Conservation (phyloP, 2,113 vertebrate genomes). For the Sorex fumeus region DNA sequence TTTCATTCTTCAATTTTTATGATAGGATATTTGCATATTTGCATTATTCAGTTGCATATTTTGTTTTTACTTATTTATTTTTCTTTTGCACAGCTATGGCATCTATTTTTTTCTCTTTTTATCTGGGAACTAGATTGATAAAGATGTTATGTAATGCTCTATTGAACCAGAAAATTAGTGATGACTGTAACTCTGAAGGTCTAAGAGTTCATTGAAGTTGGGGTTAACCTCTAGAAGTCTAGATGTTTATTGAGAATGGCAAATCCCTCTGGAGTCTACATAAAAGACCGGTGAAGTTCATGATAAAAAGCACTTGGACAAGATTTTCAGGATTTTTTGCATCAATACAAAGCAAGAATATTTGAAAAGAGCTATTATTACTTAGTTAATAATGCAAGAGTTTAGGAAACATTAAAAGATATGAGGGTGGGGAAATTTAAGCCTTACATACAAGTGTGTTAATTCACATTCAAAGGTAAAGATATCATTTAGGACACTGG, state of each 20-base stretch:
- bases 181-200: slow-evolving; percentile 53
- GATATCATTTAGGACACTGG: no score
- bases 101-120: slow-evolving; percentile 10
- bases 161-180: slow-evolving; percentile 67
- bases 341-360: background rate
- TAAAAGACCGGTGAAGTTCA: slow-evolving; percentile 42
- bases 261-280: background rate
- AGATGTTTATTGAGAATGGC: background rate
- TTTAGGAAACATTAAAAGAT: slow-evolving; percentile 23
- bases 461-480: background rate
- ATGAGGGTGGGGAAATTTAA: background rate
- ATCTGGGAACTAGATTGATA: background rate
- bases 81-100: background rate
- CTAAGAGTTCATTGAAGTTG: background rate
- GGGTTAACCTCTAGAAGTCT: slow-evolving; percentile 16
- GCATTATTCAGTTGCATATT: background rate
- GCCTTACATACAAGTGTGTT: background rate
- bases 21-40: no score
- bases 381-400: background rate
- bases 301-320: slow-evolving; percentile 32
- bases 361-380: background rate
- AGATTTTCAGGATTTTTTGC: background rate
- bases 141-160: slow-evolving; percentile 52
- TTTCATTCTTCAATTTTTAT: slow-evolving; percentile 5
- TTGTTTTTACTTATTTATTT: background rate